These are phyloP conservation scores for Oryzias javanicus DNA, from an alignment of 2,113 vertebrate genomes.

Conservation along the genomic window DNA sequence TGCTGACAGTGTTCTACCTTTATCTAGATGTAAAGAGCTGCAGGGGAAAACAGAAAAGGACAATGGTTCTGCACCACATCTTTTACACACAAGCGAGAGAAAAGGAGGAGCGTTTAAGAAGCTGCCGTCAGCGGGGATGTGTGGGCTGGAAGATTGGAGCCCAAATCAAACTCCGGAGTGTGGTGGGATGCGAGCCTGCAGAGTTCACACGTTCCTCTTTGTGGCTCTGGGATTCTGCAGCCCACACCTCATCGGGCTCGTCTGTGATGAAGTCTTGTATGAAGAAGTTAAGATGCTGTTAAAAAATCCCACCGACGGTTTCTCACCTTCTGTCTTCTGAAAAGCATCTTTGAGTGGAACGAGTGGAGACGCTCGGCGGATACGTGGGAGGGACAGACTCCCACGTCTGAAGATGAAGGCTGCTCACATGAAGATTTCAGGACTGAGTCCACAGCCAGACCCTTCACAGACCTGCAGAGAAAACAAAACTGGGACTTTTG, in stretches of 20 bases:
- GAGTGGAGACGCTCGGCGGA: slow-evolving; percentile 16
- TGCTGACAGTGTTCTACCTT: slow-evolving; percentile 68
- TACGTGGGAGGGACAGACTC: background rate
- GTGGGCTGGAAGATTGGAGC: slow-evolving; percentile 32
- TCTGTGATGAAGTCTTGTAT: slow-evolving; percentile 19
- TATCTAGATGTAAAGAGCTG: slow-evolving; percentile 36
- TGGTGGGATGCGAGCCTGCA: slow-evolving; percentile 35
- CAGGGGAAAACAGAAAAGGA: background rate
- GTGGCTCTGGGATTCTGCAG: slow-evolving; percentile 36
- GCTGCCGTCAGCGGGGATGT: slow-evolving; percentile 14
- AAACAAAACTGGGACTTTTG: slow-evolving; percentile 18
- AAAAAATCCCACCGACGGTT: slow-evolving; percentile 36
- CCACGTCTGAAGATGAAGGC: slow-evolving; percentile 28
- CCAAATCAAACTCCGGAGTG: slow-evolving; percentile 24
- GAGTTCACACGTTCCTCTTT: slow-evolving; percentile 49
- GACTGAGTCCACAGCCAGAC: slow-evolving; percentile 21
- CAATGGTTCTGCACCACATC: slow-evolving; percentile 31
- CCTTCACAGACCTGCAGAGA: slow-evolving; percentile 22
- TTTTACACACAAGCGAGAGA: slow-evolving; percentile 20
- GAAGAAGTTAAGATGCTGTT: slow-evolving; percentile 10
- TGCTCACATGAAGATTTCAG: slow-evolving; percentile 40
- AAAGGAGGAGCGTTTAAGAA: slow-evolving; percentile 8
- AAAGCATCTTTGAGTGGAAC: slow-evolving; percentile 37
- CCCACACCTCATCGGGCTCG: slow-evolving; percentile 37
- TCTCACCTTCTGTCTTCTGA: slow-evolving; percentile 46